Percentiles rank a stretch among this genome's conserved stretches.
These are phyloP conservation scores for Drosophila persimilis DNA, from an alignment of 1,140 invertebrate genomes.

Conservation along the genomic window DNA sequence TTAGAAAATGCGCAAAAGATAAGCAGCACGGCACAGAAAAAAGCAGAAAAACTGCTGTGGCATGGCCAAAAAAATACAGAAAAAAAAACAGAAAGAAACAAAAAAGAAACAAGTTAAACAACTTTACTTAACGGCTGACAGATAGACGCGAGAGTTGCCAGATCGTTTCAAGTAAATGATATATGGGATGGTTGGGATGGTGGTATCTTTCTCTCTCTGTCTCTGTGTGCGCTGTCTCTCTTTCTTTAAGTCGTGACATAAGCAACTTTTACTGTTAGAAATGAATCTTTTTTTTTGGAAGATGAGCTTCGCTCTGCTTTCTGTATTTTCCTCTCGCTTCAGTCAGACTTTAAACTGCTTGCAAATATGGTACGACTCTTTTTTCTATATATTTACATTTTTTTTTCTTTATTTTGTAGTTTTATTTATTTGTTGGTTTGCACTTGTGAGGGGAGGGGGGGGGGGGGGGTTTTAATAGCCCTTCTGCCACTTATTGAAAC, in stretches of 20 bases:
- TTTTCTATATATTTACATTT: slow-evolving; percentile 33
- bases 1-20: slow-evolving; percentile 68
- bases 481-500: slow-evolving; percentile 35
- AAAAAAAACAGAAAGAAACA: too few relatives aligned
- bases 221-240: slow-evolving; percentile 20
- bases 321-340: slow-evolving; percentile 36
- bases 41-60: slow-evolving; percentile 69
- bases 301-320: slow-evolving; percentile 10
- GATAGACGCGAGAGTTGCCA: slow-evolving; percentile 56
- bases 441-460: slow-evolving; percentile 40
- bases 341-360: slow-evolving; percentile 43
- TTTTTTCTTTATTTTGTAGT: background rate
- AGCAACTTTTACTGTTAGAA: slow-evolving; percentile 81
- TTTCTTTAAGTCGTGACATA: slow-evolving; percentile 61
- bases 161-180: slow-evolving; percentile 56
- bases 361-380: background rate
- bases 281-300: slow-evolving; percentile 53
- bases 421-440: slow-evolving; percentile 32
- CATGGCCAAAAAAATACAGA: slow-evolving; percentile 41
- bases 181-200: slow-evolving; percentile 18
- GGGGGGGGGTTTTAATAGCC: slow-evolving; percentile 27
- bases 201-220: slow-evolving; percentile 19
- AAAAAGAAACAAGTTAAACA: slow-evolving; percentile 81
- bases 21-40: slow-evolving; percentile 55
- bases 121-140: slow-evolving; percentile 55